Conservation (phyloP, 2,888 invertebrate species). For the Cepaea hortensis region DNA sequence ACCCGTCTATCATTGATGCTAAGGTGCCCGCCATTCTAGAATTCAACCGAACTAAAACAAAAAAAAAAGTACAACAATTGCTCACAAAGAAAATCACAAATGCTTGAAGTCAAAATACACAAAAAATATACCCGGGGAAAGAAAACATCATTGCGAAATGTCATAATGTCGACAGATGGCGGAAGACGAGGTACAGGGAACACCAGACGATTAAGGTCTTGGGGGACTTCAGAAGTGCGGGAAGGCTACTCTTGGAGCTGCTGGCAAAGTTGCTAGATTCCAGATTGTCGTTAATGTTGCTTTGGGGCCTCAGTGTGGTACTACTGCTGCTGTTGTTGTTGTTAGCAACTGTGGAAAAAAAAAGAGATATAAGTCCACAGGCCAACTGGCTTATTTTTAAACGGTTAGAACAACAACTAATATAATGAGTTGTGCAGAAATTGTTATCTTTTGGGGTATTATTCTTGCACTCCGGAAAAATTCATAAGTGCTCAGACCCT, state of each 20-base stretch:
- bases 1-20: too few relatives aligned
- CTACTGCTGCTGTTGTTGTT: background rate
- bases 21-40: too few relatives aligned
- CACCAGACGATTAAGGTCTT: background rate
- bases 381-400: background rate
- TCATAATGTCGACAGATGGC: background rate
- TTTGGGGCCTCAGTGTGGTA: conserved; percentile 2
- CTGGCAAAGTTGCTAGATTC: conserved; percentile 9
- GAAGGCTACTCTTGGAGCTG: background rate
- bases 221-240: background rate
- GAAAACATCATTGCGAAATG: background rate
- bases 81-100: background rate
- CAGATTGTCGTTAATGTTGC: conserved; percentile 7
- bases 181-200: conserved; percentile 27
- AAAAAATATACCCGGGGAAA: background rate
- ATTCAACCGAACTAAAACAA: too few relatives aligned
- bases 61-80: too few relatives aligned
- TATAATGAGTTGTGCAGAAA: too few relatives aligned
- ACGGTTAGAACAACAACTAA: too few relatives aligned
- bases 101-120: background rate
- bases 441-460: too few relatives aligned
- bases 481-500: too few relatives aligned
- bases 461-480: too few relatives aligned
- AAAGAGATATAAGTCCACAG: background rate
- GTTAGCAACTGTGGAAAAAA: conserved; percentile 16